Evolutionary conservation across 1,140 invertebrate genomes (phyloP), one percentile per base, ranked within the genome.

Genomic region (Capitella teleta): DNA sequence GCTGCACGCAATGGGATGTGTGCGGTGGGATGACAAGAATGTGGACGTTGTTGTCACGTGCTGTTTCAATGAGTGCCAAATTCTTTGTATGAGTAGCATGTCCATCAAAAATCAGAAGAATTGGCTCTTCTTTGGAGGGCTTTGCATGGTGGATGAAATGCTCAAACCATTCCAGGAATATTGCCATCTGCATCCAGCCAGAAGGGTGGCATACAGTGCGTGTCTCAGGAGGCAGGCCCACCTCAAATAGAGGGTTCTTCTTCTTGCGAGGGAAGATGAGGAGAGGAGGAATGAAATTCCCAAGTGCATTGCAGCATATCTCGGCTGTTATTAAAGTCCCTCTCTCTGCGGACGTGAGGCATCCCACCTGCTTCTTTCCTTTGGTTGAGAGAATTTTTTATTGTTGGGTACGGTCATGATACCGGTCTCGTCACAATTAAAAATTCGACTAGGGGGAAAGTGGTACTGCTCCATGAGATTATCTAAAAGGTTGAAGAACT

Each of bases 331-430:
- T 53, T n/a, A 59, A 38, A 56, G 60, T 62, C 21, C 70, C 73
- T 21, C 68, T 47, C 60, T 77, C 73, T 4, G 58, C 68, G 40
- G 66, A 71, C 4, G 66, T 73, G 10, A 73, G 46, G 47, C 61
- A 47, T 25, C 67, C 68, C 3, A 76, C 66, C 61, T 76, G 67
- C 50, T 63, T 62, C 19, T 48, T 45, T 24, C 72, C 71, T 61
- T 61, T 62, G 46, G 51, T 53, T 32, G 67, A 60, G 8, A 76
- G 50, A 44, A 78, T 58, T 59, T 70, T 75, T 52, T 36, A 26
- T 63, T 61, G 53, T 67, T 68, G 25, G 72, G 64, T 3, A 75
- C 70, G n/a, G 69, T 75, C 19, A 67, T 70, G 28, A 74, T 55
- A 10, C 73, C 73, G 21, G 46, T 1, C 19, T 47, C 46, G 19